Percentiles rank a stretch among this genome's conserved stretches.
phyloP scores from a whole-genome alignment of 2,797 vertebrate species.

The Bradypus variegatus region DNA sequence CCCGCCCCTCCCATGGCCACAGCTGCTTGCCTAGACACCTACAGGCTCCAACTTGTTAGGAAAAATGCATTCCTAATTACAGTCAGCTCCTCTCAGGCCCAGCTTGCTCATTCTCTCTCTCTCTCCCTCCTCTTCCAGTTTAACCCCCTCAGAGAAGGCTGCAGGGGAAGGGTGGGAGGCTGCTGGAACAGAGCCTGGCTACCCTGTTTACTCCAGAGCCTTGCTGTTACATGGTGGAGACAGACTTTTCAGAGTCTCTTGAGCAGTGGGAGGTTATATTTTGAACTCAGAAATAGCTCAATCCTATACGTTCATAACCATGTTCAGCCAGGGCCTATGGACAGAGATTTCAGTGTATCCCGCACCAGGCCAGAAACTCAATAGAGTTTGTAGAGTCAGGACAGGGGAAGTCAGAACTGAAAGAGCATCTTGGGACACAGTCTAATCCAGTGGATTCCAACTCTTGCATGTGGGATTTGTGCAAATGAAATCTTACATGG shows the following conservation, averaged over 20 bases:
- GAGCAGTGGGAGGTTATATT: conserved; percentile 5
- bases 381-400: background rate
- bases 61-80: conserved; percentile 54
- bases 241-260: conserved; percentile 23
- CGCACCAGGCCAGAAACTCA: background rate
- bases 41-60: conserved; percentile 57
- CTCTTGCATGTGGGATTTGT: background rate
- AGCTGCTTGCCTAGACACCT: conserved; percentile 54
- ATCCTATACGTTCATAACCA: conserved; percentile 15
- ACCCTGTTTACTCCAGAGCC: conserved; percentile 15
- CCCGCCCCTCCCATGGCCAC: conserved; percentile 41
- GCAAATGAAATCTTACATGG: background rate
- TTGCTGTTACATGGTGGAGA: background rate
- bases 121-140: background rate
- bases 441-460: background rate
- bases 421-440: background rate
- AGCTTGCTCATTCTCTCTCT: background rate
- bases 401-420: background rate
- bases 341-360: background rate
- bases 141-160: background rate
- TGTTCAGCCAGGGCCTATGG: background rate
- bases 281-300: conserved; percentile 37
- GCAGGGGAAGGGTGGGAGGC: background rate
- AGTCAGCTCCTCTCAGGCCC: conserved; percentile 17
- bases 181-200: background rate